Evolutionary conservation across 1,140 invertebrate genomes (phyloP).

Genomic region (Cotesia vestalis): DNA sequence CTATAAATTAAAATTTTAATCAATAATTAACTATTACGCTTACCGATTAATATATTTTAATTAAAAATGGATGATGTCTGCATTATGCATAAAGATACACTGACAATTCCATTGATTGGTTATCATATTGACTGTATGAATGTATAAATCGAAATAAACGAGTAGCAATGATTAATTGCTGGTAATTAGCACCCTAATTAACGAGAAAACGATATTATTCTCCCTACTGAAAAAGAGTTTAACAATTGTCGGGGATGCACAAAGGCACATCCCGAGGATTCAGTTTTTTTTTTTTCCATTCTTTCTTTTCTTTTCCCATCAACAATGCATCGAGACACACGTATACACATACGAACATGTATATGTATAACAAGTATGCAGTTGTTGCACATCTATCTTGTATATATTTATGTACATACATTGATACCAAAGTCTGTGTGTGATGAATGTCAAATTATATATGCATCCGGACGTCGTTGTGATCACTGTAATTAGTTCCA

Average conservation of each 20-base stretch:
- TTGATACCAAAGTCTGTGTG: not conserved
- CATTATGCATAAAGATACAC: not conserved
- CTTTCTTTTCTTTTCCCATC: constrained; percentile 24
- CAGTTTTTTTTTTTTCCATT: constrained; percentile 33
- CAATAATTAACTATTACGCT: no score
- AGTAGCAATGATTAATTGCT: constrained; percentile 31
- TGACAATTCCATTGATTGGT: not conserved
- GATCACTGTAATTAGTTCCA: constrained; percentile 55
- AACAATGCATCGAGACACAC: constrained; percentile 26
- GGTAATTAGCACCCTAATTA: constrained; percentile 36
- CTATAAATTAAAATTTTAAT: no score
- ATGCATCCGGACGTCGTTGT: constrained; percentile 41
- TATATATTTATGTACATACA: constrained; percentile 15
- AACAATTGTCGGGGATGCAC: constrained; percentile 34
- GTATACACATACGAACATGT: constrained; percentile 32
- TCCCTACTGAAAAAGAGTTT: constrained; percentile 22
- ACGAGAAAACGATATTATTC: constrained; percentile 40
- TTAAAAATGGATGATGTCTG: no score
- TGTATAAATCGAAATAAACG: not conserved
- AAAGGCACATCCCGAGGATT: constrained; percentile 35
- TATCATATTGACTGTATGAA: constrained; percentile 7
- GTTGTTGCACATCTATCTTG: constrained; percentile 38
- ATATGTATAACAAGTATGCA: constrained; percentile 26
- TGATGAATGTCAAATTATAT: constrained; percentile 51
- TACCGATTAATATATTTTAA: no score